phyloP scores from a whole-genome alignment of 2,113 vertebrate species.

The Cebus imitator region DNA sequence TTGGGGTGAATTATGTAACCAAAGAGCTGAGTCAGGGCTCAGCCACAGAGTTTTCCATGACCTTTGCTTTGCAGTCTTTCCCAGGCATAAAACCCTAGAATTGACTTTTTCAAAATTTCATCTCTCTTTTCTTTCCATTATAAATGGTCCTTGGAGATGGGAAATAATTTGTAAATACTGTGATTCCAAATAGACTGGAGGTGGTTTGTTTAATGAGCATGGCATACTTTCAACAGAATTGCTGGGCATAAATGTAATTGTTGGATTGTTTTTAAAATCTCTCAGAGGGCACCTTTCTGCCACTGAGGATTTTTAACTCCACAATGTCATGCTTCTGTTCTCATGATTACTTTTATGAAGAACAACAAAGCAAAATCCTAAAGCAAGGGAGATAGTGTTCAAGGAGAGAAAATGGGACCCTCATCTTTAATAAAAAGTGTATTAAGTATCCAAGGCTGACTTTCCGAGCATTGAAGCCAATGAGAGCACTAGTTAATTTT shows the following conservation, averaged over 20 bases:
- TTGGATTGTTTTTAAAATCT: not conserved
- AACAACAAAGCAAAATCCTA: constrained; percentile 4
- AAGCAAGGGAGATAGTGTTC: not conserved
- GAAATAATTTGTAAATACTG: constrained; percentile 53
- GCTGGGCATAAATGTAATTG: not conserved
- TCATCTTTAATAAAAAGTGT: constrained; percentile 51
- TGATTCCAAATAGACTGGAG: constrained; percentile 21
- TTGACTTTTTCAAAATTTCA: constrained; percentile 23
- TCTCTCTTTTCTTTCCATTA: constrained; percentile 50
- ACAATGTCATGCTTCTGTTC: not conserved
- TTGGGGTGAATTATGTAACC: constrained; percentile 51
- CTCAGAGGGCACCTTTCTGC: not conserved
- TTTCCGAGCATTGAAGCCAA: constrained; percentile 76
- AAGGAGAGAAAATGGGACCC: constrained; percentile 28
- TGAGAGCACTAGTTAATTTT: constrained; percentile 74
- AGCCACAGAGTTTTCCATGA: constrained; percentile 20
- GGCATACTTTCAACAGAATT: not conserved
- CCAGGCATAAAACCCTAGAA: constrained; percentile 17
- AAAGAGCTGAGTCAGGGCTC: constrained; percentile 8
- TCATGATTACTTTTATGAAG: not conserved
- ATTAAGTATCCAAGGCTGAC: constrained; percentile 62
- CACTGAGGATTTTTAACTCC: not conserved
- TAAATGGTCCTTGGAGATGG: constrained; percentile 51
- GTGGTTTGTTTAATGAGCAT: not conserved
- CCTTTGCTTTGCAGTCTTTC: constrained; percentile 36